phyloP scores from a whole-genome alignment of 1,140 invertebrate genomes.

The Elymnias hypermnestra region DNA sequence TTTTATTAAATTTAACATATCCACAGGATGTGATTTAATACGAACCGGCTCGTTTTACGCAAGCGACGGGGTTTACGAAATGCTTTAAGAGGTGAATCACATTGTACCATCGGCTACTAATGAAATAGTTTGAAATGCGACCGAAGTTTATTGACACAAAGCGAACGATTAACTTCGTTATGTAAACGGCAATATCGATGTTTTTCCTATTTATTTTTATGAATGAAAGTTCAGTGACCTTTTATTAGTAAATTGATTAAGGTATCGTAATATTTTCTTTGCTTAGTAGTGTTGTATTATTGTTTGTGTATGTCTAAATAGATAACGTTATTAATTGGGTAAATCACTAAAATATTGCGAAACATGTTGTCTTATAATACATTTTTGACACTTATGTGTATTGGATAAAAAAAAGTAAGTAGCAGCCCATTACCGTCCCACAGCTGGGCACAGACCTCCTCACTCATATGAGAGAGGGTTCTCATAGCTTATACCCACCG shows the following conservation, averaged over 20 bases:
- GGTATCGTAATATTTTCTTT: slow-evolving; percentile 6
- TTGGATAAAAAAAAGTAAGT: no score
- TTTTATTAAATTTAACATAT: slow-evolving; percentile 7
- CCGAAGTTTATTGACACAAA: slow-evolving; percentile 33
- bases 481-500: no score
- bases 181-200: slow-evolving; percentile 24
- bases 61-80: slow-evolving; percentile 32
- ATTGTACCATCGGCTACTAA: slow-evolving; percentile 16
- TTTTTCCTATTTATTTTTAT: slow-evolving; percentile 23
- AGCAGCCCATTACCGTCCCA: no score
- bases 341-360: no score
- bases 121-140: slow-evolving; percentile 32
- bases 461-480: no score
- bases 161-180: slow-evolving; percentile 24
- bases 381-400: no score
- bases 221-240: slow-evolving; percentile 28
- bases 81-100: slow-evolving; percentile 19
- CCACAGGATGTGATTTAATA: slow-evolving; percentile 44
- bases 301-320: background rate
- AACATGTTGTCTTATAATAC: no score
- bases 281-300: background rate
- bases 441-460: no score
- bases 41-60: slow-evolving; percentile 39
- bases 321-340: no score
- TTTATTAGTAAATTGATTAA: slow-evolving; percentile 14